A percentile compares a stretch with the other conserved stretches of the same genome.
phyloP scores from a whole-genome alignment of 2,888 invertebrate genomes.

The Diaprepes abbreviatus region DNA sequence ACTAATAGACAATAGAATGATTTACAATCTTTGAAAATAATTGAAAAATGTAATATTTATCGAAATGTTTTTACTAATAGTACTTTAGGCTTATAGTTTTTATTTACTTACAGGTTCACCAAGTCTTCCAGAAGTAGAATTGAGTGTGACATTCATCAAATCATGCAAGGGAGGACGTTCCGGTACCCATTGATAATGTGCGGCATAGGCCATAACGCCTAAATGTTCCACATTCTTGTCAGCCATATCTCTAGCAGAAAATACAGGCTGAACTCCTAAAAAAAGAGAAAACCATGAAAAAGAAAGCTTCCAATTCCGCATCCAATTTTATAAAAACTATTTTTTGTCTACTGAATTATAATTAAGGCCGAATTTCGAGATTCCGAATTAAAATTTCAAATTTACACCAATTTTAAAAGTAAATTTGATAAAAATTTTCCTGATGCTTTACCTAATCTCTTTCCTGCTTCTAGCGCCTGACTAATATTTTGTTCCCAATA shows the following conservation, averaged over 20 bases:
- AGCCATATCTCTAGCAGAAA: slow-evolving; percentile 94
- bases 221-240: slow-evolving; percentile 96
- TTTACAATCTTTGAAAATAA: too few species aligned
- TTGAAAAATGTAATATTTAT: too few species aligned
- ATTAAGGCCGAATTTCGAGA: too few species aligned
- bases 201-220: slow-evolving; percentile 97
- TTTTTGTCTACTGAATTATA: too few species aligned
- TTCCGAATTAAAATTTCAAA: too few species aligned
- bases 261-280: slow-evolving; percentile 86
- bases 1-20: too few species aligned
- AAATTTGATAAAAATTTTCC: too few species aligned
- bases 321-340: too few species aligned
- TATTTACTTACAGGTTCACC: slow-evolving; percentile 82
- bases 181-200: slow-evolving; percentile 90
- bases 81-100: too few species aligned
- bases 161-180: slow-evolving; percentile 88
- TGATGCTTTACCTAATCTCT: slow-evolving; percentile 75
- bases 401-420: too few species aligned
- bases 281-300: slow-evolving; percentile 28
- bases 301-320: too few species aligned
- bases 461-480: slow-evolving; percentile 81
- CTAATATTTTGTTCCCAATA: slow-evolving; percentile 88
- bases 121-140: slow-evolving; percentile 87
- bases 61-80: too few species aligned
- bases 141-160: slow-evolving; percentile 83